phyloP scores from a whole-genome alignment of 2,797 vertebrate species.

The Myotis planiceps region DNA sequence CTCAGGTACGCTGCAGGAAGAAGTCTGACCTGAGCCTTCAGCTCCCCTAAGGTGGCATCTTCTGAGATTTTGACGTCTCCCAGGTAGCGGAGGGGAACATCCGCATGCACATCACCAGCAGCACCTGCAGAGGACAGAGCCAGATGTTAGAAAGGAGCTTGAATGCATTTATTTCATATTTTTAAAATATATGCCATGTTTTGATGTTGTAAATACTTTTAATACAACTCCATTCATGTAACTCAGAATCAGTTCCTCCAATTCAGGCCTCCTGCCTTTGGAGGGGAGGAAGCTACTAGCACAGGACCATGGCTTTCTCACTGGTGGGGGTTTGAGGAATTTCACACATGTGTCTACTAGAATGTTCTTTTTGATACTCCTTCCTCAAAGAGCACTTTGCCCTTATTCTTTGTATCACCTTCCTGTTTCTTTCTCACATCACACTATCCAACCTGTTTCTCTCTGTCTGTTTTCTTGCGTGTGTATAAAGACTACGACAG shows the following conservation, averaged over 20 bases:
- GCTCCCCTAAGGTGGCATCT: conserved; percentile 91
- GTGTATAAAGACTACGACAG: background rate
- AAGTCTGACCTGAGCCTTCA: conserved; percentile 93
- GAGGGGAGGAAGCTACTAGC: background rate
- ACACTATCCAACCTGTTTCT: background rate
- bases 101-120: background rate
- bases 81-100: conserved; percentile 83
- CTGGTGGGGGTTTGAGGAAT: accelerated
- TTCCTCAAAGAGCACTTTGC: background rate
- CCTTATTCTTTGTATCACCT: background rate
- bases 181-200: background rate
- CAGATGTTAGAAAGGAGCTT: background rate
- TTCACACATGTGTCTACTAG: accelerated
- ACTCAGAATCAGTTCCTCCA: background rate
- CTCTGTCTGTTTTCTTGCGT: background rate
- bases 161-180: accelerated
- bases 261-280: background rate
- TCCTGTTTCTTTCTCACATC: background rate
- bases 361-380: background rate
- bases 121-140: conserved; percentile 61
- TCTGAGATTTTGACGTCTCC: conserved; percentile 93
- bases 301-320: accelerated
- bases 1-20: background rate
- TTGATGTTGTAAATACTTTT: background rate
- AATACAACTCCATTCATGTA: no score